A percentile compares a stretch with the other conserved stretches of the same genome.
Evolutionary conservation across 2,797 vertebrate species (phyloP).

Genomic region (Danionella dracula): DNA sequence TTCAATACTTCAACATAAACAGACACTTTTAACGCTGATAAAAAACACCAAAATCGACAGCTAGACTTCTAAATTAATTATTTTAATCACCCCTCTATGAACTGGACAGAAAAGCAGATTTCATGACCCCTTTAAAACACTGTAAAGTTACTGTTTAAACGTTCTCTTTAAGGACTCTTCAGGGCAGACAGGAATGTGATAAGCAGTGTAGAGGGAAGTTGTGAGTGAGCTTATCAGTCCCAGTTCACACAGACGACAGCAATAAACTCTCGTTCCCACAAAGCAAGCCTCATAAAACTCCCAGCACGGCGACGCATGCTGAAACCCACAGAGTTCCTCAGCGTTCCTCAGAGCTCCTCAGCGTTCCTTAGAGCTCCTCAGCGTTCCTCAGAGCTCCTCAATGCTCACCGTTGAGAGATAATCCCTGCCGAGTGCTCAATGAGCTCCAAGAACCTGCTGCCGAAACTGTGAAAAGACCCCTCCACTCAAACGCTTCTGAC

Average conservation of each 20-base stretch:
- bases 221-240: conserved; percentile 20
- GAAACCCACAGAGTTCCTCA: conserved; percentile 19
- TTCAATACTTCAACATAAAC: too few relatives aligned
- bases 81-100: too few relatives aligned
- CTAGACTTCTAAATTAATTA: too few relatives aligned
- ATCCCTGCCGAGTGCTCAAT: not conserved
- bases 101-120: too few relatives aligned
- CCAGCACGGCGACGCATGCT: not conserved
- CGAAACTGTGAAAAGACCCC: not conserved
- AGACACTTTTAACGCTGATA: too few relatives aligned
- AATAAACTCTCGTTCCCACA: conserved; percentile 42
- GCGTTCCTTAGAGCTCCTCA: conserved; percentile 23
- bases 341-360: conserved; percentile 5
- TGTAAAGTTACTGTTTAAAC: too few relatives aligned
- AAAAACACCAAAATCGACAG: too few relatives aligned
- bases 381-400: conserved; percentile 13
- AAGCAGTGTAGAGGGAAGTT: conserved; percentile 21
- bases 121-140: too few relatives aligned
- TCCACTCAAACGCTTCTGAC: conserved; percentile 17
- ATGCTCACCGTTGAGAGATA: not conserved
- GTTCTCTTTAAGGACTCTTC: too few relatives aligned
- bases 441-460: not conserved
- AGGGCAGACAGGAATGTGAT: too few relatives aligned
- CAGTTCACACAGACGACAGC: conserved; percentile 18
- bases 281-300: conserved; percentile 15